Conservation (phyloP, 2,888 invertebrate genomes). For the Apocheima hispidaria region DNA sequence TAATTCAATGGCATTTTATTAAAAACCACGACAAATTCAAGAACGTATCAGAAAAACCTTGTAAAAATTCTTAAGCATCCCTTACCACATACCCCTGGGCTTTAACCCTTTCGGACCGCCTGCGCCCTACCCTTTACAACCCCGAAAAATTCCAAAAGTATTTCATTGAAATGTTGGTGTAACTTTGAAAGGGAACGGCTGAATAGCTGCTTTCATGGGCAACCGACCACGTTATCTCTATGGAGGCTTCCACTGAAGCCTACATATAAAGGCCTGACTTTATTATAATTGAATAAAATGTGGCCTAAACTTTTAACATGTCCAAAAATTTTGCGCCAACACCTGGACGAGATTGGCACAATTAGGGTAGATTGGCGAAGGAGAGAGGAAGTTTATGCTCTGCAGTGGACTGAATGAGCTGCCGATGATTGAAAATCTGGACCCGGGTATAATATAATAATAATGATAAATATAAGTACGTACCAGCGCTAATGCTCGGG, state of each 20-base stretch:
- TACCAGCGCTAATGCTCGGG: too few species aligned
- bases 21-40: conserved; percentile 1
- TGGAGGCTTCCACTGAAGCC: neutral
- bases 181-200: conserved; percentile 18
- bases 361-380: too few species aligned
- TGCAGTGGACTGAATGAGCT: too few species aligned
- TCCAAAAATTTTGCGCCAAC: neutral
- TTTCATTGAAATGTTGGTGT: conserved; percentile 19
- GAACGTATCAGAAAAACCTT: neutral
- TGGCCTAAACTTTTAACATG: neutral
- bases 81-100: conserved; percentile 13
- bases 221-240: conserved; percentile 17
- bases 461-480: too few species aligned
- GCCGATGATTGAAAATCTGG: too few species aligned
- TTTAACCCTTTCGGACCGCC: conserved; percentile 16
- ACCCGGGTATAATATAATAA: too few species aligned
- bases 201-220: conserved; percentile 18
- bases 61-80: conserved; percentile 13
- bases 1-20: too few species aligned
- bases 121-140: conserved; percentile 12
- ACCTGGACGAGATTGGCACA: too few species aligned
- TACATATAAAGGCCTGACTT: neutral
- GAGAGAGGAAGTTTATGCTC: too few species aligned
- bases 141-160: conserved; percentile 19
- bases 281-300: neutral